Evolutionary conservation across 2,113 vertebrate genomes (phyloP), one percentile per base, ranked within the genome.

Genomic region (Tretioscincus oriximinensis): DNA sequence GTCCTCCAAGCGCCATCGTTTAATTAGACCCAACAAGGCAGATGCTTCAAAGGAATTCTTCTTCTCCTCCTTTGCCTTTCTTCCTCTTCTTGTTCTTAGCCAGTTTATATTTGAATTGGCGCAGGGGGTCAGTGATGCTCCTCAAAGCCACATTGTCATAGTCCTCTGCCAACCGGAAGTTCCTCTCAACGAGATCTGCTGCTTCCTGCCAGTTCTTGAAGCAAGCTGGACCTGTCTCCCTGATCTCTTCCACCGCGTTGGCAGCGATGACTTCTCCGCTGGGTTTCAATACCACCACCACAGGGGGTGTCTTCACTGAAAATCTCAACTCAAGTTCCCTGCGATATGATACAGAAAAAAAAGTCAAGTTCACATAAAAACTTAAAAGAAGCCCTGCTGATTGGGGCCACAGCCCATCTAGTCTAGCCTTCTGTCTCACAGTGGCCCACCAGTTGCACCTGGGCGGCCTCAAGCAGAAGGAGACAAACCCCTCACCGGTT

Each of bases 191-290:
- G 71, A 98, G 86, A 79, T 97, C 96, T 0, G 97, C 94, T 0
- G 95, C 96, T 84, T 98, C 97, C 86, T 95, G 95, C 97, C 97
- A 98, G 94, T 95, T 97, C 67, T 75, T 87, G 92, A 95, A 98
- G 90, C 97, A 98, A 73, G 93, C 84, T 0, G 94, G 85, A 0
- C 97, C 98, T 5, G 93, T n/a, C 8, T 81, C 65, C 58, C 63
- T 85, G 83, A 98, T 97, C 90, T 98, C 97, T 1, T 92, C 90
- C 71, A 96, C 95, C 0, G 96, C 97, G 1, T 98, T 95, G 0
- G 49, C 78, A 0, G 81, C 90, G 65, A 99, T 95, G 29, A 98
- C 90, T 0, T 96, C 96, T 66, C 96, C 96, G n/a, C 93, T 93
- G 0, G 97, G 97, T 61, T 95, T 96, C 83, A 98, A 93, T n/a